Percentiles rank a stretch among this genome's conserved stretches.
Conservation (phyloP, 2,113 vertebrate genomes). For the Uropsilus gracilis region DNA sequence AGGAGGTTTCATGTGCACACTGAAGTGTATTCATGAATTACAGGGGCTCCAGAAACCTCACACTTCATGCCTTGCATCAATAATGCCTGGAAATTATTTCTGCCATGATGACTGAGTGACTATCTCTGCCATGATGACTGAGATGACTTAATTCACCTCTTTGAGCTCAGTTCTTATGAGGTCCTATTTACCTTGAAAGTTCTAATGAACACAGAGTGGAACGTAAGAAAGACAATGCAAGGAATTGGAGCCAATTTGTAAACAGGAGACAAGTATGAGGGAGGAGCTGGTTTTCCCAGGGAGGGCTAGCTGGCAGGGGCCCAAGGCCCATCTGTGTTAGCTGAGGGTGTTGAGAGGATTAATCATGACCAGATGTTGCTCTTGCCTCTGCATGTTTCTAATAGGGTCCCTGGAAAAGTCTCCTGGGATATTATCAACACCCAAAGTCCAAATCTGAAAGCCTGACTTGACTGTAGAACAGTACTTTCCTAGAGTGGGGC, state of each 20-base stretch:
- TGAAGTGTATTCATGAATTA: background rate
- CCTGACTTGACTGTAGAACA: background rate
- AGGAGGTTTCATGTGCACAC: too few species aligned
- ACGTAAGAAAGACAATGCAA: background rate
- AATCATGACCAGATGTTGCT: constrained; percentile 65
- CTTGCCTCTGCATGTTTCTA: constrained; percentile 42
- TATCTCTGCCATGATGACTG: background rate
- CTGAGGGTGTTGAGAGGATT: constrained; percentile 70
- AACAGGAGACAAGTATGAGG: background rate
- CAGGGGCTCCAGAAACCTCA: background rate
- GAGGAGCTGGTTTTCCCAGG: background rate
- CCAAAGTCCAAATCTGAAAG: background rate
- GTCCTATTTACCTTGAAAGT: background rate
- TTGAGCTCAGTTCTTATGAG: background rate
- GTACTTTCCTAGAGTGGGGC: background rate
- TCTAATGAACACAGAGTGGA: background rate
- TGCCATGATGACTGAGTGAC: background rate
- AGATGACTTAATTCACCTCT: background rate
- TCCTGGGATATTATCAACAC: constrained; percentile 51
- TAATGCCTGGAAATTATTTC: too few species aligned
- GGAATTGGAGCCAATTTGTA: background rate
- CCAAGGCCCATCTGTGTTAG: constrained; percentile 45
- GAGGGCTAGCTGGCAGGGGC: constrained; percentile 48
- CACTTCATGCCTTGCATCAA: background rate
- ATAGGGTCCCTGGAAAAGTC: background rate